These are phyloP conservation scores for Ascidia mentula DNA, from an alignment of 23 tunicate species.

Conservation along the genomic window DNA sequence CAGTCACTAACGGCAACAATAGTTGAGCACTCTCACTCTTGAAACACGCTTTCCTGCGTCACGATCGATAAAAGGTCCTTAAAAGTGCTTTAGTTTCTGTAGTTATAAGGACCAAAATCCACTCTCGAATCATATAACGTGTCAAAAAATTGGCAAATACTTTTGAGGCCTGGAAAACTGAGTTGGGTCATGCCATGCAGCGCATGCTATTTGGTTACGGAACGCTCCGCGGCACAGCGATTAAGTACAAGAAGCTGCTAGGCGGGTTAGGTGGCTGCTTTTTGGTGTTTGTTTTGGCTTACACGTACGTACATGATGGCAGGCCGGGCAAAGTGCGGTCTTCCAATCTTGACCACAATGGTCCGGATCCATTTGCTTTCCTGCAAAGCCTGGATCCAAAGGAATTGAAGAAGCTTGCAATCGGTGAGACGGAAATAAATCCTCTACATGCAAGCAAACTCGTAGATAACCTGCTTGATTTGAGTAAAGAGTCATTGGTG, in stretches of 20 bases:
- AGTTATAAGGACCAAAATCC: not conserved
- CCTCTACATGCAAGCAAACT: constrained; percentile 31
- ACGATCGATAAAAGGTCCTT: not conserved
- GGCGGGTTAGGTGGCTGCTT: not conserved
- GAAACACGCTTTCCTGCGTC: not conserved
- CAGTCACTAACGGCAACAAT: too few species aligned
- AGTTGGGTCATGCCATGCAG: constrained; percentile 16
- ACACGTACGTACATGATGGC: constrained; percentile 38
- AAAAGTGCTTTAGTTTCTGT: not conserved
- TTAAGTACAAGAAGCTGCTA: constrained; percentile 21
- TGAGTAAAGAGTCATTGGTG: constrained; percentile 35
- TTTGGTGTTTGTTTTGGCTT: constrained; percentile 28
- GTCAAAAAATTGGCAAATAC: too few species aligned
- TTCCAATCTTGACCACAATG: constrained; percentile 45
- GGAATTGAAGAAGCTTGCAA: constrained; percentile 29
- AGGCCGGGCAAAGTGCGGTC: constrained; percentile 43
- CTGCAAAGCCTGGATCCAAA: constrained; percentile 7
- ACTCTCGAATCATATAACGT: not conserved
- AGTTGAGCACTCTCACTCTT: too few species aligned
- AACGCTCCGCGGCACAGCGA: constrained; percentile 15
- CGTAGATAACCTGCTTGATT: constrained; percentile 37
- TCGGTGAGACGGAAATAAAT: constrained; percentile 33
- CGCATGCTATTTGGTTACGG: constrained; percentile 43
- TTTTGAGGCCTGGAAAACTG: too few species aligned
- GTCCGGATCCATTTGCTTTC: constrained; percentile 40